Base-by-base conservation (phyloP, 2,888 invertebrate genomes). In the Drosophila stalkeri region DNA sequence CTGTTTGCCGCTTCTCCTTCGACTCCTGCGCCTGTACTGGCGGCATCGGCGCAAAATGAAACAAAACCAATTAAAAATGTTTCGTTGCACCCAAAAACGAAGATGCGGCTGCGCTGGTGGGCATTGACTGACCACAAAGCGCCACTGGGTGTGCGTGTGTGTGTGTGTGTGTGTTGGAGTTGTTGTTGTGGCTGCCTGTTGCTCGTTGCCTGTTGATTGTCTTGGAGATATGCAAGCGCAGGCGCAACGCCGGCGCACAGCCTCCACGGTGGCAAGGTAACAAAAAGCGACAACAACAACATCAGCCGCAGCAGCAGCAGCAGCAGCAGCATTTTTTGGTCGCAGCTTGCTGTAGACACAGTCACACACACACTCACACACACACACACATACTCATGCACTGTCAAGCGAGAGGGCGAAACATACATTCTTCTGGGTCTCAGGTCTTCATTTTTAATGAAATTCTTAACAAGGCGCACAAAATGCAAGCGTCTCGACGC, bases 361-460 rank as follows among this genome's bases (percentile, higher is more conserved):
- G 0, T 27, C 27, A 65, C 52, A 59, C 46, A 59, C 41, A 75
- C 60, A 62, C 46, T 46, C 60, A 65, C 52, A 55, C 46, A 54
- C 16, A 61, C 18, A 41, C n/a, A n/a, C 27, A 49, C 16, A 46
- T 3, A 23, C 33, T 39, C 43, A 23, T 33, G 41, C 12, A 9
- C 27, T 41, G 41, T 27, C 49, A 57, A 33, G 41, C 33, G 72
- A 61, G 46, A 64, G 64, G 64, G 61, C 62, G 66, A 68, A 65
- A 79, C 85, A 88, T 77, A 73, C 91, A 91, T 89, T 86, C 91
- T 90, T 90, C 82, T 86, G 86, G 89, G 90, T 85, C 85, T 85
- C 90, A 90, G 90, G 90, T 91, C 91, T 89, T 89, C 89, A 89
- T 91, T 89, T 85, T 91, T 91, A 91, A 91, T 91, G 91, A 90